Evolutionary conservation across 1,140 invertebrate genomes (phyloP).

Genomic region (Antheraea pernyi): DNA sequence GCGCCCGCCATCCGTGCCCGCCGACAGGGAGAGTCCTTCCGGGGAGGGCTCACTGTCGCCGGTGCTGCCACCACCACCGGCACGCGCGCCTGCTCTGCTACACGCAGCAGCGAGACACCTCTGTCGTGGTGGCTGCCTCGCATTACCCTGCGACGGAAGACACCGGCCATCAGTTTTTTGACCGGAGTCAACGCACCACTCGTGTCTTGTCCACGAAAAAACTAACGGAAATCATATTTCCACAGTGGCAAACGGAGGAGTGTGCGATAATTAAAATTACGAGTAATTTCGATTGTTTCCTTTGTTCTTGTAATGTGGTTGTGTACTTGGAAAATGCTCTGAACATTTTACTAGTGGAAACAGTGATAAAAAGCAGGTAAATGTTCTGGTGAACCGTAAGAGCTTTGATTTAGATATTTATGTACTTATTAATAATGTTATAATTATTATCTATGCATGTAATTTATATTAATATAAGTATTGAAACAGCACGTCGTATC

Average conservation of each 20-base stretch:
- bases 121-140: conserved; percentile 55
- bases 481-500: conserved; percentile 16
- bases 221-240: conserved; percentile 60
- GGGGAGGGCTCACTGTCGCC: conserved; percentile 58
- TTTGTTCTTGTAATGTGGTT: conserved; percentile 24
- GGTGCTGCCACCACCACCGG: conserved; percentile 53
- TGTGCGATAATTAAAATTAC: conserved; percentile 46
- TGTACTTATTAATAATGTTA: conserved; percentile 35
- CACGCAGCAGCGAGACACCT: conserved; percentile 60
- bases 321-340: conserved; percentile 39
- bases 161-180: conserved; percentile 48
- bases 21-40: conserved; percentile 45
- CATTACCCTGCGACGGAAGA: conserved; percentile 49
- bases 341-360: conserved; percentile 34
- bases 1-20: conserved; percentile 68
- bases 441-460: conserved; percentile 22
- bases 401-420: conserved; percentile 62
- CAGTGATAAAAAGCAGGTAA: conserved; percentile 50
- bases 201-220: conserved; percentile 62
- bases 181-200: conserved; percentile 44
- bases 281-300: not conserved
- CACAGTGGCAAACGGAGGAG: conserved; percentile 51
- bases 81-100: conserved; percentile 52
- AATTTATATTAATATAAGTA: conserved; percentile 16
- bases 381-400: conserved; percentile 52